phyloP scores from a whole-genome alignment of 2,113 vertebrate genomes.

The Murina feae region DNA sequence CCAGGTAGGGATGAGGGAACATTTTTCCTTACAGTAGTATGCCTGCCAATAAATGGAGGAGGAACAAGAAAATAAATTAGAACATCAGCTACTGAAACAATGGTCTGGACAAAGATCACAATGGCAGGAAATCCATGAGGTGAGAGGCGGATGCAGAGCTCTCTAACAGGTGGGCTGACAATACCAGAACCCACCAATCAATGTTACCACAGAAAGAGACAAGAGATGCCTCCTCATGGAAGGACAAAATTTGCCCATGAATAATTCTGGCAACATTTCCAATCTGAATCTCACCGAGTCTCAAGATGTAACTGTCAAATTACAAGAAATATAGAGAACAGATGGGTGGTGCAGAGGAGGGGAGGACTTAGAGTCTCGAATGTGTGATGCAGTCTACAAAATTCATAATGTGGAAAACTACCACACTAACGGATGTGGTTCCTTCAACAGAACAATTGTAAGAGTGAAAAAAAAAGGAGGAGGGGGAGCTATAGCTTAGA shows the following conservation, averaged over 20 bases:
- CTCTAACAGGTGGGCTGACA: no score
- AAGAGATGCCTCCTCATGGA: rapidly evolving
- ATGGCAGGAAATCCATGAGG: background rate
- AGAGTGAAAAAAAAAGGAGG: background rate
- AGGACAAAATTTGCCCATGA: background rate
- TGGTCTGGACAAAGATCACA: background rate
- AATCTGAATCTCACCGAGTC: background rate
- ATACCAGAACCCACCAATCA: background rate
- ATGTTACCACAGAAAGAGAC: background rate
- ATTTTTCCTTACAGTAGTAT: background rate
- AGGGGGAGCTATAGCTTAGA: background rate
- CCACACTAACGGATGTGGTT: background rate
- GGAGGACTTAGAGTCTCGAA: background rate
- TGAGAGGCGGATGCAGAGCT: background rate
- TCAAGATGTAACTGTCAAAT: background rate
- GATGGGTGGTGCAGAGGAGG: rapidly evolving
- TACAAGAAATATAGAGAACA: background rate
- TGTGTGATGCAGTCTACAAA: background rate
- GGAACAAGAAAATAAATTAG: background rate
- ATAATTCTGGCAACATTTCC: background rate
- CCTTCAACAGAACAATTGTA: background rate
- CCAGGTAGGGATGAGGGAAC: background rate
- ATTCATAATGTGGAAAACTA: background rate
- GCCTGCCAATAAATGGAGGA: background rate
- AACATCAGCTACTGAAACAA: background rate